These are phyloP conservation scores for Colinus virginianus DNA, from an alignment of 2,113 vertebrate species.

Conservation along the genomic window DNA sequence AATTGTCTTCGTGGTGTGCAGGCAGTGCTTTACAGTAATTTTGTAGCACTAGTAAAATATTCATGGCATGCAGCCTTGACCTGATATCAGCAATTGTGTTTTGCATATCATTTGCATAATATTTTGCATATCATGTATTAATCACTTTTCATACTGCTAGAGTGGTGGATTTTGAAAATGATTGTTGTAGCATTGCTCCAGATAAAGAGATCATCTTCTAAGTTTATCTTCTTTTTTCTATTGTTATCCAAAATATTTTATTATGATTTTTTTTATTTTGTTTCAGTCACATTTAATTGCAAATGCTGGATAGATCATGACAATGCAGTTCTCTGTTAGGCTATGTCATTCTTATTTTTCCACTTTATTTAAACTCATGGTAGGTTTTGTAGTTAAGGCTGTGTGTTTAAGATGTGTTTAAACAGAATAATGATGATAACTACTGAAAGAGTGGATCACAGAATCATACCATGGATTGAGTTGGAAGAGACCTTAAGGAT, in stretches of 20 bases:
- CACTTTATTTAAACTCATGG: background rate
- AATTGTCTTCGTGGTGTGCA: conserved; percentile 30
- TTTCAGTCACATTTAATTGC: background rate
- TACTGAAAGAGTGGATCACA: background rate
- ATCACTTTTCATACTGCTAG: conserved; percentile 4
- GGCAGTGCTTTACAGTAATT: conserved; percentile 41
- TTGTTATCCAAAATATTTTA: background rate
- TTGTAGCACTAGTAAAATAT: background rate
- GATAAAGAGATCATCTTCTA: background rate
- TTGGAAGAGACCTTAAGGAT: too few species aligned
- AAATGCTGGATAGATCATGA: background rate
- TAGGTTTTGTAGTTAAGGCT: background rate
- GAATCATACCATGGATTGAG: too few species aligned
- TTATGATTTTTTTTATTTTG: background rate
- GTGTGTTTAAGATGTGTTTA: background rate
- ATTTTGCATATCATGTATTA: conserved; percentile 1
- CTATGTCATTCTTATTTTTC: background rate
- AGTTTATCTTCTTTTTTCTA: background rate
- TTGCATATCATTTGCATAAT: background rate
- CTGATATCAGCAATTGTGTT: background rate
- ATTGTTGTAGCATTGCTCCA: background rate
- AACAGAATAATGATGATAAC: background rate
- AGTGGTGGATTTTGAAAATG: background rate
- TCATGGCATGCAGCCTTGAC: conserved; percentile 38
- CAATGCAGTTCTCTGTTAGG: background rate